Evolutionary conservation across 2,888 invertebrate species (phyloP).

Genomic region (Mechanitis messenoides): DNA sequence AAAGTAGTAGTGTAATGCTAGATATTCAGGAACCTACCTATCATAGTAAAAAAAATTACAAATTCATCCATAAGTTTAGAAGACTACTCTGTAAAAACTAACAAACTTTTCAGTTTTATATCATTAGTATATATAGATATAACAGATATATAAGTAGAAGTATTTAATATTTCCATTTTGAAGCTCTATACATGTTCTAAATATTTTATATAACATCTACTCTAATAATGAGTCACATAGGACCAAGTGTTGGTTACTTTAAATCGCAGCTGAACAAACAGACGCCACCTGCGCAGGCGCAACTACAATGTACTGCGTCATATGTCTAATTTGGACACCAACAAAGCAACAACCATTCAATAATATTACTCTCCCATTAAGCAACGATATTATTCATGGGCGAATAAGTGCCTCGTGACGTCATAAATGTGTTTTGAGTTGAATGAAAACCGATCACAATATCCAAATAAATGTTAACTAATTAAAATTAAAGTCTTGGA

Average conservation of each 20-base stretch:
- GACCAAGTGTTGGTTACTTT: constrained; percentile 29
- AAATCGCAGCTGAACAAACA: constrained; percentile 53
- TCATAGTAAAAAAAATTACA: no score
- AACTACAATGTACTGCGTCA: constrained; percentile 52
- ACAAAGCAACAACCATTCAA: constrained; percentile 40
- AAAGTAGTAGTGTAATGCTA: no score
- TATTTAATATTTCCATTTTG: no score
- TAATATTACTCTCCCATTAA: constrained; percentile 47
- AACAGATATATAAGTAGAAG: no score
- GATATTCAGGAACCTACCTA: no score
- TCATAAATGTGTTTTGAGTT: constrained; percentile 17
- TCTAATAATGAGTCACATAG: constrained; percentile 44
- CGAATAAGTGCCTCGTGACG: constrained; percentile 35
- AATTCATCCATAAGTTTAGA: no score
- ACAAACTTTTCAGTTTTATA: no score
- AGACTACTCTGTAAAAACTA: no score
- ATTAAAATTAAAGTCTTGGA: no score
- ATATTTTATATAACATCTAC: constrained; percentile 10
- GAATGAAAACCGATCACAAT: neutral
- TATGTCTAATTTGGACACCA: constrained; percentile 55
- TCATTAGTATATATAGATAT: no score
- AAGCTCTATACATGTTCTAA: neutral
- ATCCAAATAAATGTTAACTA: no score
- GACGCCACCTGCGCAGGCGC: constrained; percentile 43
- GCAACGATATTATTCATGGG: constrained; percentile 39